Evolutionary conservation across 53 echinoderm and acorn worm genomes (phyloP).

Genomic region (Holothuria leucospilota): DNA sequence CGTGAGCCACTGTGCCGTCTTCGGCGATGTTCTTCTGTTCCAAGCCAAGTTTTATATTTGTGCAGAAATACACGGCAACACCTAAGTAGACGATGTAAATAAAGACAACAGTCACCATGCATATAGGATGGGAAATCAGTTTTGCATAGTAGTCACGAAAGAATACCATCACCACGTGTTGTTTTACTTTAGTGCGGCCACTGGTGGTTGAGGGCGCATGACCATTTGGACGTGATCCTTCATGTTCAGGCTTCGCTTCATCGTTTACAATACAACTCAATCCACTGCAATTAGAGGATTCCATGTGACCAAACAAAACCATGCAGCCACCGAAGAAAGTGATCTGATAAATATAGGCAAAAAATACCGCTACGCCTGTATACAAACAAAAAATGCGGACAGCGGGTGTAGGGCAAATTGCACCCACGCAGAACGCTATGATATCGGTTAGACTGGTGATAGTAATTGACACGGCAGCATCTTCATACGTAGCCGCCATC

Average conservation of each 20-base stretch:
- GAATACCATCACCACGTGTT: slow-evolving; percentile 86
- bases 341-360: slow-evolving; percentile 78
- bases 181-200: background rate
- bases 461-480: slow-evolving; percentile 77
- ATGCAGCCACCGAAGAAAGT: slow-evolving; percentile 73
- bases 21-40: slow-evolving; percentile 77
- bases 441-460: slow-evolving; percentile 74
- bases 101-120: slow-evolving; percentile 56
- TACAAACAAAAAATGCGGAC: slow-evolving; percentile 74
- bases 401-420: slow-evolving; percentile 60
- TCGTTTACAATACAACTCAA: slow-evolving; percentile 42
- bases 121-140: slow-evolving; percentile 69
- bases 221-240: background rate
- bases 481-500: slow-evolving; percentile 67
- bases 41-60: slow-evolving; percentile 75
- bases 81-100: slow-evolving; percentile 65
- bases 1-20: slow-evolving; percentile 73
- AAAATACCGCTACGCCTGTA: slow-evolving; percentile 66
- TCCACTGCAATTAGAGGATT: slow-evolving; percentile 9
- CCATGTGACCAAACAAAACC: slow-evolving; percentile 61
- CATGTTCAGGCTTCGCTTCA: slow-evolving; percentile 17
- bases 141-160: slow-evolving; percentile 86
- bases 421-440: slow-evolving; percentile 71
- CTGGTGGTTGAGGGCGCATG: background rate
- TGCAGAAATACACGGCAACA: slow-evolving; percentile 78